Evolutionary conservation across 1,140 invertebrate genomes (phyloP).

Genomic region (Bursaphelenchus mucronatus): DNA sequence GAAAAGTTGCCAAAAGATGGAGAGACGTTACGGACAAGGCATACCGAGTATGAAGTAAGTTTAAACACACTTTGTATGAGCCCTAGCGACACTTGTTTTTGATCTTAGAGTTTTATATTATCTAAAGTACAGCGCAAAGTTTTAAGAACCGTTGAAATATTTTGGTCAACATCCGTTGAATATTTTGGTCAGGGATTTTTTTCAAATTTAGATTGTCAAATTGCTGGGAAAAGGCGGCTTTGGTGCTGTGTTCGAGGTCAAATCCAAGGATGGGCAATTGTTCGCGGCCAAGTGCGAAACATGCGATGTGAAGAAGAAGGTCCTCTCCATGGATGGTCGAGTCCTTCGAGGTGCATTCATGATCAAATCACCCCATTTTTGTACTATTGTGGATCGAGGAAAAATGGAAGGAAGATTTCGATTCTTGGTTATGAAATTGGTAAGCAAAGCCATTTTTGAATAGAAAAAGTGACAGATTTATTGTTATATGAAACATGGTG

Average conservation of each 20-base stretch:
- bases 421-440: constrained; percentile 38
- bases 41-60: too few relatives aligned
- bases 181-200: too few relatives aligned
- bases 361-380: constrained; percentile 18
- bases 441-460: not conserved
- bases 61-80: too few relatives aligned
- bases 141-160: too few relatives aligned
- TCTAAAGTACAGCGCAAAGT: too few relatives aligned
- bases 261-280: not conserved
- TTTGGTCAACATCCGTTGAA: too few relatives aligned
- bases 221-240: constrained; percentile 21
- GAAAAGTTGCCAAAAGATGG: too few relatives aligned
- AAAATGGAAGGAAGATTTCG: constrained; percentile 24
- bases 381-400: constrained; percentile 28
- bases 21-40: too few relatives aligned
- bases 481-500: not conserved
- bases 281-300: constrained; percentile 25
- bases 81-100: too few relatives aligned
- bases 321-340: constrained; percentile 22
- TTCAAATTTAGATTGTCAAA: constrained; percentile 14
- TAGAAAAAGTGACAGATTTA: too few relatives aligned
- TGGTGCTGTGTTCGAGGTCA: constrained; percentile 20
- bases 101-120: too few relatives aligned
- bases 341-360: constrained; percentile 17
- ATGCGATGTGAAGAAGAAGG: constrained; percentile 28